Base-by-base conservation (phyloP, 2,113 vertebrate species). In the Bucco capensis region DNA sequence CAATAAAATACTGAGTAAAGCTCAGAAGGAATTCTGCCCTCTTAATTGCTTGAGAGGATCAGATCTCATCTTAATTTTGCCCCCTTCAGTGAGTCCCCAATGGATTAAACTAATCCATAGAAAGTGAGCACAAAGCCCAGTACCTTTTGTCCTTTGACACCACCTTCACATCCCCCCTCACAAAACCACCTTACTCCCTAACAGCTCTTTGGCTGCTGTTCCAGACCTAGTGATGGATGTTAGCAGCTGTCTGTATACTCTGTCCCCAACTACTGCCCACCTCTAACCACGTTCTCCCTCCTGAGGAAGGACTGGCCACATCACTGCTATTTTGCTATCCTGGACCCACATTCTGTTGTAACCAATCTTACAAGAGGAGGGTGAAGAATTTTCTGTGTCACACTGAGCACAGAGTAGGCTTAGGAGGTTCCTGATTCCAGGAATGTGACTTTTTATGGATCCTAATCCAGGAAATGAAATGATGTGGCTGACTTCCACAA, bases 361-460 rank as follows among this genome's bases (percentile, higher is more conserved):
- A 51, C 40, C 57, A 65, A 31, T 19, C 60, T 79, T 31, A 46
- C 23, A 65, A 56, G 65, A 56, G 44, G 23, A 73, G 56, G 40
- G 67, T 1, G 30, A 75, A 54, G 37, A 40, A 66, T 19, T 38
- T 86, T 88, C 56, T 31, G 44, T 69, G 79, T 77, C 5, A 3
- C 65, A 33, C 61, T 53, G 76, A 37, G 72, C 66, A 91, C 67
- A 79, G 76, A 62, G 73, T 77, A 60, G 76, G 70, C 66, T 76
- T 83, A 60, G 89, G 72, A 84, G 12, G 51, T 42, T 53, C 49
- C 54, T 76, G 49, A 66, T 87, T 87, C 69, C 74, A 95, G 79
- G 89, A 95, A 90, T 82, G 74, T 37, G 51, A 53, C 75, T 81
- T 87, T 83, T 86, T 89, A 57, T 83, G 73, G 81, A 28, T 60